Evolutionary conservation across 2,888 invertebrate genomes (phyloP).

Genomic region (Luperina testacea): DNA sequence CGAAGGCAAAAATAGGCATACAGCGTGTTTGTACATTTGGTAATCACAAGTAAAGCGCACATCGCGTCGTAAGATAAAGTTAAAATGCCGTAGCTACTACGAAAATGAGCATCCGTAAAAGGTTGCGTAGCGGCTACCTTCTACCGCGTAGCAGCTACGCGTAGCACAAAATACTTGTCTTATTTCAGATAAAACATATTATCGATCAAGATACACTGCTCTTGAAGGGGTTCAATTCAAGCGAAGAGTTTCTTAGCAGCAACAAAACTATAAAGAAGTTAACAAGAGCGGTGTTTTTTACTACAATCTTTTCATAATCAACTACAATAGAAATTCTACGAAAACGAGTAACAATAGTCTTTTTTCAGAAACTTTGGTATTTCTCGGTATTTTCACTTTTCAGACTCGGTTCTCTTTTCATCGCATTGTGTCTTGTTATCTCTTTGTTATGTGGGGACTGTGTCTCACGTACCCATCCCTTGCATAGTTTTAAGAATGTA

Average conservation of each 20-base stretch:
- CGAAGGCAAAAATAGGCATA: not conserved
- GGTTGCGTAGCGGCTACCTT: not conserved
- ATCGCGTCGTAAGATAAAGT: not conserved
- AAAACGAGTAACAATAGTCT: not conserved
- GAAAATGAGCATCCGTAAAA: constrained; percentile 1
- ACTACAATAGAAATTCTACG: not conserved
- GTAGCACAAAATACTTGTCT: not conserved
- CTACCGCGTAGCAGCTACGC: constrained; percentile 20
- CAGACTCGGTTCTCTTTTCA: too few relatives aligned
- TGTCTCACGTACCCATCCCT: too few relatives aligned
- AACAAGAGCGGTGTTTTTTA: not conserved
- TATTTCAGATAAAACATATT: constrained; percentile 26
- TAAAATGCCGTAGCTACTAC: not conserved
- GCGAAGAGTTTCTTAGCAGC: not conserved
- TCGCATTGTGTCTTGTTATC: too few relatives aligned
- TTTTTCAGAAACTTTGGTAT: too few relatives aligned
- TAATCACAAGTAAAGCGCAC: not conserved
- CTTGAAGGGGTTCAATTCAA: constrained; percentile 14
- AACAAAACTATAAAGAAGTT: constrained; percentile 12
- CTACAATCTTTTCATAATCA: not conserved
- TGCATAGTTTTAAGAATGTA: too few relatives aligned
- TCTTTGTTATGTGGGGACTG: too few relatives aligned
- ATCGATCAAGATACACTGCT: constrained; percentile 9
- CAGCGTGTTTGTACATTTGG: not conserved
- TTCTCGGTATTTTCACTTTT: not conserved